phyloP scores from a whole-genome alignment of 2,888 invertebrate species.

The Habroteleia sp. region DNA sequence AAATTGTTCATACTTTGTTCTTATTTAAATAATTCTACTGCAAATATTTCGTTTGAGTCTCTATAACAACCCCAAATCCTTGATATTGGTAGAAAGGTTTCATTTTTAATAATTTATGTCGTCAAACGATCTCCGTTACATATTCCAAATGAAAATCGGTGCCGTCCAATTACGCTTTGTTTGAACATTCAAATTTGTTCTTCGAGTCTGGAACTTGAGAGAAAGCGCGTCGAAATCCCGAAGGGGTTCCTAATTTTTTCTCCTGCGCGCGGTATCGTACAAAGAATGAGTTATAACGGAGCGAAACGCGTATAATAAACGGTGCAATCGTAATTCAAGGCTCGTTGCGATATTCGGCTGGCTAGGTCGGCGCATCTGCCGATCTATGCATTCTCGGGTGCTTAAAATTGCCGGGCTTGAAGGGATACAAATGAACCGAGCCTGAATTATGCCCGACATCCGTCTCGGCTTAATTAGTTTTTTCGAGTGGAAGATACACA shows the following conservation, averaged over 20 bases:
- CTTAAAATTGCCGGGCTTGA: constrained; percentile 11
- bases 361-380: constrained; percentile 42
- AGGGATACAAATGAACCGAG: not conserved
- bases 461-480: constrained; percentile 45
- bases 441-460: constrained; percentile 30
- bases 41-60: too few species aligned
- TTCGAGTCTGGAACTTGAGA: too few species aligned
- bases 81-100: too few species aligned
- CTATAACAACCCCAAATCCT: too few species aligned
- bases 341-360: constrained; percentile 23
- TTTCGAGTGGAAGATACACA: constrained; percentile 41
- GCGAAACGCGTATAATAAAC: constrained; percentile 25
- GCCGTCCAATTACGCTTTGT: constrained; percentile 6
- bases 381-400: constrained; percentile 24
- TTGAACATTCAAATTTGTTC: not conserved
- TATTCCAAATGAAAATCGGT: not conserved
- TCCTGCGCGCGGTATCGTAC: not conserved
- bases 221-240: not conserved
- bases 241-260: not conserved
- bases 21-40: too few species aligned
- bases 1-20: too few species aligned
- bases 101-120: too few species aligned
- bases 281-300: constrained; percentile 5
- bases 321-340: constrained; percentile 32
- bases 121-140: constrained; percentile 1